Percentiles rank a stretch among this genome's conserved stretches.
phyloP scores from a whole-genome alignment of 2,888 invertebrate genomes.

The Diarsia brunnea region DNA sequence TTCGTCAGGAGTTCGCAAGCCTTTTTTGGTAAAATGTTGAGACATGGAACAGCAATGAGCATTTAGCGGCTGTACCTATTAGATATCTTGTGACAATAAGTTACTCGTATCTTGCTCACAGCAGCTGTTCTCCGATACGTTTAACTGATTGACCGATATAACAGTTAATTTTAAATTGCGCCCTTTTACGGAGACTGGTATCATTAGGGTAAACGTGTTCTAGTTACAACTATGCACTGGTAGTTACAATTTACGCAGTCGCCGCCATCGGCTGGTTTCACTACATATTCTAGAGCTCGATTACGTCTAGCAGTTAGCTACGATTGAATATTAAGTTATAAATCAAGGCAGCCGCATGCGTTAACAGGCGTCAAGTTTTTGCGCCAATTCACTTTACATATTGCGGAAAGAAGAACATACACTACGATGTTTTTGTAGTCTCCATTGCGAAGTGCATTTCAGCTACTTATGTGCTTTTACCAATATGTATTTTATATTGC shows the following conservation, averaged over 20 bases:
- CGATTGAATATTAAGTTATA: constrained; percentile 72
- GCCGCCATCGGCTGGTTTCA: constrained; percentile 39
- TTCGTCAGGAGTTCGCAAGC: neutral
- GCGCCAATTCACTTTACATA: constrained; percentile 64
- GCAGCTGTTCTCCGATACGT: constrained; percentile 26
- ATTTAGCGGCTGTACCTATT: neutral
- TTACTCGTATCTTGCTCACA: constrained; percentile 21
- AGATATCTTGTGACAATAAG: neutral
- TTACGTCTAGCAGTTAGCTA: constrained; percentile 51
- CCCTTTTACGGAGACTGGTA: constrained; percentile 56
- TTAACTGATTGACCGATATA: constrained; percentile 57
- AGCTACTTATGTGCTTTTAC: constrained; percentile 1
- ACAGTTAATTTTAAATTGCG: constrained; percentile 57
- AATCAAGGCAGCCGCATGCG: constrained; percentile 62
- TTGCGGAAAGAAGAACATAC: constrained; percentile 20
- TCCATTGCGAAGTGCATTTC: constrained; percentile 7
- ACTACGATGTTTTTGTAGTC: constrained; percentile 17
- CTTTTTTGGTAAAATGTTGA: neutral
- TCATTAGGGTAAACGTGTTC: constrained; percentile 58
- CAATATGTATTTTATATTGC: constrained; percentile 19
- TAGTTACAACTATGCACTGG: constrained; percentile 45
- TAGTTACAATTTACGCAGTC: constrained; percentile 41
- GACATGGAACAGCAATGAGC: neutral
- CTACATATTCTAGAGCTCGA: constrained; percentile 56
- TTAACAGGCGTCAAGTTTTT: constrained; percentile 64